Base-by-base conservation (phyloP, 2,888 invertebrate species). In the Drosophila rellima region DNA sequence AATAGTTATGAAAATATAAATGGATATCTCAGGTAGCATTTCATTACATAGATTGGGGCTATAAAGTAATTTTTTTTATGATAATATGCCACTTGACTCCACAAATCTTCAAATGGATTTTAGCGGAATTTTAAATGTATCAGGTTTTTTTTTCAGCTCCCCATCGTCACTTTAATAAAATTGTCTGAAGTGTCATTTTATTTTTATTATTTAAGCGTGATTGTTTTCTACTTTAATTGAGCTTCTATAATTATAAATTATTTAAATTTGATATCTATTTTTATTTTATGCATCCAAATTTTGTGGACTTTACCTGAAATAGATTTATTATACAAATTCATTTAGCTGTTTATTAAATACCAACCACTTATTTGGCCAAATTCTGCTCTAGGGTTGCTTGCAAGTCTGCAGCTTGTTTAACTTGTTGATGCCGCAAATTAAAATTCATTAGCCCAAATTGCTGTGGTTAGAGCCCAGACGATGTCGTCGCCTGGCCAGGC, bases 401-500 rank as follows among this genome's bases (percentile, higher is more conserved):
- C 40, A 47, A 40, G 20, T 57, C 37, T 42, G 45, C 31, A 48
- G 64, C 68, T 80, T 72, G 68, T 65, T 75, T 61, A 87, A 76
- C 85, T 83, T 82, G 88, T 88, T 88, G 88, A 85, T 79, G 74
- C 80, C 72, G 51, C 70, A 79, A 88, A 83, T 88, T 83, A 82
- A 83, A 83, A 88, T 83, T 79, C 83, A 83, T 87, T 83, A 77
- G 69, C 67, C 47, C 61, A 60, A 82, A 87, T 79, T 77, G 50
- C 70, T 74, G 82, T 79, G 83, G 88, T 79, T 70, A 69, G 39
- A 55, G 59, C 63, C 35, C 70, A 70, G 64, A 55, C 70, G 62
- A 50, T 50, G 64, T 68, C 42, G 48, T 18, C 39, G 13, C 33
- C 44, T 48, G 45, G 33, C n/a, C 20, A 33, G 50, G 17, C 17